Evolutionary conservation across 2,888 invertebrate species (phyloP).

Genomic region (Leucophenga montana): DNA sequence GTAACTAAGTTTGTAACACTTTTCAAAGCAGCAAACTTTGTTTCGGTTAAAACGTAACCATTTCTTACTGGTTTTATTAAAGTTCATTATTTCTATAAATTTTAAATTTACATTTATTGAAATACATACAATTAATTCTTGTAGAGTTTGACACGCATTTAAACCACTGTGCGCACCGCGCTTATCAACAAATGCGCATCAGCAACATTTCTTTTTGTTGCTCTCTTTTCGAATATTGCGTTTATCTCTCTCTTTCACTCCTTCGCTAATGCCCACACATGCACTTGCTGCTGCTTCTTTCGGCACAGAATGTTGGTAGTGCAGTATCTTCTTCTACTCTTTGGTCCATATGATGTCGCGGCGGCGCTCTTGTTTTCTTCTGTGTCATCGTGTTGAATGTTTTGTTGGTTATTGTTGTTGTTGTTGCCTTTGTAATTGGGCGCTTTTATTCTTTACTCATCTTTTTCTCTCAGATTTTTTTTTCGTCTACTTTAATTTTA

Average conservation of each 20-base stretch:
- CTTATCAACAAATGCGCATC: conserved; percentile 23
- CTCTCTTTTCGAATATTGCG: not conserved
- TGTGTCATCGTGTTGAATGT: conserved; percentile 13
- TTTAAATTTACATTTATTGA: too few species aligned
- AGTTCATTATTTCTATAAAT: too few species aligned
- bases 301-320: not conserved
- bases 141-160: too few species aligned
- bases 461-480: not conserved
- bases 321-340: not conserved
- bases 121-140: too few species aligned
- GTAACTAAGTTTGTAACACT: too few species aligned
- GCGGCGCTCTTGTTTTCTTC: conserved; percentile 18
- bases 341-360: not conserved
- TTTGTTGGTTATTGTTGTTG: not conserved
- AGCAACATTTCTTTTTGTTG: not conserved
- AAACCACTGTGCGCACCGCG: too few species aligned
- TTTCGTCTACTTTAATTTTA: conserved; percentile 41
- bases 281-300: conserved; percentile 9
- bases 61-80: too few species aligned
- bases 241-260: not conserved
- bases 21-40: too few species aligned
- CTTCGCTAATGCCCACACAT: conserved; percentile 5
- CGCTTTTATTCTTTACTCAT: conserved; percentile 38
- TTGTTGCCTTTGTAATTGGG: conserved; percentile 54
- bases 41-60: too few species aligned